Percentiles rank a stretch among this genome's conserved stretches.
These are phyloP conservation scores for Coryphaenoides rupestris DNA, from an alignment of 2,113 vertebrate species.

Conservation along the genomic window DNA sequence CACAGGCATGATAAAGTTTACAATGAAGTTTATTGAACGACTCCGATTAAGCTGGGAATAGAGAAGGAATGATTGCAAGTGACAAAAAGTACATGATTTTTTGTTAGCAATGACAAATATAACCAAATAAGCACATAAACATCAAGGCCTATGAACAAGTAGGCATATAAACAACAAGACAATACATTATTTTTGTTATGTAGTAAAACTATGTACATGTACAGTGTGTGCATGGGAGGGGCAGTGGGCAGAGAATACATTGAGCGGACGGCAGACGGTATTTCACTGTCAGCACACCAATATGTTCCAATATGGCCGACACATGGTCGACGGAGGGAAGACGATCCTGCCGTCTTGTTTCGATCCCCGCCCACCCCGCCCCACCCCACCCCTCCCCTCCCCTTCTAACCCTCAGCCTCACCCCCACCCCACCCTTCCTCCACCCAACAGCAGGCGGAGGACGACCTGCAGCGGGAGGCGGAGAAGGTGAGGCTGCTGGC, in stretches of 20 bases:
- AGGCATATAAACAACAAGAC: no score
- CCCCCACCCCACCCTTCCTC: no score
- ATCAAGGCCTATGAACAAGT: no score
- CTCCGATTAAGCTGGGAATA: constrained; percentile 9
- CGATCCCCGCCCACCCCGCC: no score
- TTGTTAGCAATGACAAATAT: no score
- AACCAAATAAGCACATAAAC: no score
- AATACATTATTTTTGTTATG: no score
- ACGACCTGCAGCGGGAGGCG: constrained; percentile 74
- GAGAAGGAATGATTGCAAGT: background rate
- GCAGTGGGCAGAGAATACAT: background rate
- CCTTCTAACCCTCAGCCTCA: background rate
- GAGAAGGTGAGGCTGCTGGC: constrained; percentile 74
- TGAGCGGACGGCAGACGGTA: constrained; percentile 14
- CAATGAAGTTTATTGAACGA: constrained; percentile 21
- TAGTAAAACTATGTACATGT: no score
- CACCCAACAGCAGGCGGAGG: constrained; percentile 63
- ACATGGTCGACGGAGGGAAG: constrained; percentile 37
- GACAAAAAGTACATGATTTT: background rate
- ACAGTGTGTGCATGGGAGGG: no score
- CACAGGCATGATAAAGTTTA: no score
- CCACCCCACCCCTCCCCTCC: no score
- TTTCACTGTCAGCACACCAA: constrained; percentile 25
- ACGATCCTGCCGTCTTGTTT: constrained; percentile 14
- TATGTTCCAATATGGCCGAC: constrained; percentile 36